Base-by-base conservation (phyloP, 2,888 invertebrate genomes). In the Notodonta ziczac region DNA sequence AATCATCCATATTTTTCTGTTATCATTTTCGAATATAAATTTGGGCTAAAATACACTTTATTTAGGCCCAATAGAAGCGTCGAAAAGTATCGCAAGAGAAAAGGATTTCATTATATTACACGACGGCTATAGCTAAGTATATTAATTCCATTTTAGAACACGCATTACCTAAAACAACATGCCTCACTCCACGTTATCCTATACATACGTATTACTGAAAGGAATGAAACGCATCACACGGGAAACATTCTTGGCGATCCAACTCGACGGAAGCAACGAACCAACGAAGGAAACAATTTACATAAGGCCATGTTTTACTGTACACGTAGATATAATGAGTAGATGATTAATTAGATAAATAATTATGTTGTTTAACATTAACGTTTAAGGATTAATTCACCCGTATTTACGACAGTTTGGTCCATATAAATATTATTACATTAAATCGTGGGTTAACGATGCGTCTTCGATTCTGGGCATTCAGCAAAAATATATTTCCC, bases 241-340 rank as follows among this genome's bases (percentile, higher is more conserved):
- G 73, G 72, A 73, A 80, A 82, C 84, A 87, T 74, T 76, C 85
- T 83, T 74, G 24, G 73, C 82, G 82, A 83, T 78, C 84, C 86
- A 78, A 83, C 82, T 82, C 80, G 84, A 87, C 78, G 82, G 84
- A 92, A 91, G 91, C 92, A 85, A 88, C 85, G 76, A 71, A 90
- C 81, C 77, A 88, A 87, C 84, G 73, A 82, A 85, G 81, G 85
- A 91, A 92, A 91, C 87, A 89, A 90, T 89, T 88, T 90, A 93
- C 91, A 90, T 93, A 93, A 93, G 93, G 93, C 93, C 93, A 92
- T 93, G 89, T 87, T 84, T 89, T 87, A 92, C 91, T 92, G 93
- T 93, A 93, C 93, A 93, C 83, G 85, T 90, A 24, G 24, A 24
- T 24, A 85, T 91, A 91, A 92, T 90, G 86, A 92, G 85, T 89